phyloP scores from a whole-genome alignment of 1,140 invertebrate species.

The Pseudomyrmex pallidus region DNA sequence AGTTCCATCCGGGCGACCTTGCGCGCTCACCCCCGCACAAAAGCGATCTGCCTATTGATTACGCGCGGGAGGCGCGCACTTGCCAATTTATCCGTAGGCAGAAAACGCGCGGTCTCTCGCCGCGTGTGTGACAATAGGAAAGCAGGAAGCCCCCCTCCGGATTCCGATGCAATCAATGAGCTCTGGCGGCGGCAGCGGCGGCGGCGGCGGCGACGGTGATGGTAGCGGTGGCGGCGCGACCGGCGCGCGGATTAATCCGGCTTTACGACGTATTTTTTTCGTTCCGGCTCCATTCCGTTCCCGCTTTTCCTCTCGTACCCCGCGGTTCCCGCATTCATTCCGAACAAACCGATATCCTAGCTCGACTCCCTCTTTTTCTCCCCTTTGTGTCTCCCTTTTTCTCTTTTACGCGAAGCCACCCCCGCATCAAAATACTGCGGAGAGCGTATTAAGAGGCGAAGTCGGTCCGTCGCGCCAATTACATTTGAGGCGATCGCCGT shows the following conservation, averaged over 20 bases:
- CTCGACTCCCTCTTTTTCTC: not conserved
- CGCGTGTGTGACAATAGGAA: slow-evolving; percentile 72
- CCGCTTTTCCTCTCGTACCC: not conserved
- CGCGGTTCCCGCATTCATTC: slow-evolving; percentile 5
- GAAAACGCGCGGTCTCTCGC: slow-evolving; percentile 67
- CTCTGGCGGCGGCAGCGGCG: slow-evolving; percentile 60
- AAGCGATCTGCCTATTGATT: slow-evolving; percentile 77
- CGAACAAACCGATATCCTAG: slow-evolving; percentile 14
- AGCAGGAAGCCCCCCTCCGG: slow-evolving; percentile 71
- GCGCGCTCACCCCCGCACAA: slow-evolving; percentile 64
- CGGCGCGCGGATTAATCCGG: slow-evolving; percentile 69
- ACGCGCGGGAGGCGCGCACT: slow-evolving; percentile 73
- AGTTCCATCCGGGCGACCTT: slow-evolving; percentile 60
- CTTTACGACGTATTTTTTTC: slow-evolving; percentile 69
- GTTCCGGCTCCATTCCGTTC: slow-evolving; percentile 31
- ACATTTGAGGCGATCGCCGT: slow-evolving; percentile 53
- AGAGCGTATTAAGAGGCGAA: slow-evolving; percentile 58
- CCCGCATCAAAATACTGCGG: slow-evolving; percentile 48
- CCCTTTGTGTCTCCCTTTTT: not conserved
- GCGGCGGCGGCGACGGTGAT: slow-evolving; percentile 57
- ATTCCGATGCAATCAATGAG: slow-evolving; percentile 78
- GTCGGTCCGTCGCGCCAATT: slow-evolving; percentile 63
- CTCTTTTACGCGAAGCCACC: not conserved
- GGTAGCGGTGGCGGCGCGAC: slow-evolving; percentile 54
- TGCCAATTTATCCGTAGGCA: slow-evolving; percentile 78